Conservation (phyloP, 30 jellyfish, hydroid and myxozoan genomes). For the Cassiopea andromeda region DNA sequence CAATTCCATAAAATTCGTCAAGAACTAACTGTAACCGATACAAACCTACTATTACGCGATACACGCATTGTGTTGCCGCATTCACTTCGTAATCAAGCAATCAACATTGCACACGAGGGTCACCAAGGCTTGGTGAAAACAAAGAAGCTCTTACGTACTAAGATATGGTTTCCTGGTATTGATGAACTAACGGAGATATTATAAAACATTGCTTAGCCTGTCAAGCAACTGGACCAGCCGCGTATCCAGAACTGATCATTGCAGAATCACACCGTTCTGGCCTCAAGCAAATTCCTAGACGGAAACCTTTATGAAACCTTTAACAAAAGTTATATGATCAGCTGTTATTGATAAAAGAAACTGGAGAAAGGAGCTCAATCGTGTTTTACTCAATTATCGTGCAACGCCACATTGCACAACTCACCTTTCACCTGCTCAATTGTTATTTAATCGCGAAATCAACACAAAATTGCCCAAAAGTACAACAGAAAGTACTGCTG, state of each 20-base stretch:
- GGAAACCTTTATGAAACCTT: slow-evolving; percentile 30
- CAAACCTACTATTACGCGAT: not conserved
- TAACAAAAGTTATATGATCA: slow-evolving; percentile 8
- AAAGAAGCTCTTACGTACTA: not conserved
- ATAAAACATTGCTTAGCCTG: not conserved
- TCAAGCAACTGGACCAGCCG: not conserved
- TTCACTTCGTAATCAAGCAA: not conserved
- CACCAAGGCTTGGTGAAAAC: not conserved
- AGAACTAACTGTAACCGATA: not conserved
- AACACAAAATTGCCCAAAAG: not conserved
- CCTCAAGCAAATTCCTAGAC: slow-evolving; percentile 26
- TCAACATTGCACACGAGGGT: not conserved
- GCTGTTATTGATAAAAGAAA: not conserved
- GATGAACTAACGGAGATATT: not conserved
- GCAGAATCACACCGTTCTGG: slow-evolving; percentile 2
- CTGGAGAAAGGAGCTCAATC: not conserved
- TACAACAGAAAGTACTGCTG: not conserved
- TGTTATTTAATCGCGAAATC: not conserved
- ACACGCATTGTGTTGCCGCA: not conserved
- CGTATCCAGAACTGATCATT: not conserved
- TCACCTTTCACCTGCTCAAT: not conserved
- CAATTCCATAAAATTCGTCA: not conserved
- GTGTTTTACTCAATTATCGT: not conserved
- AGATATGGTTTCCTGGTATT: not conserved
- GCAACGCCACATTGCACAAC: not conserved